Conservation (phyloP, 1,140 invertebrate species). For the Caenorhabditis brenneri region DNA sequence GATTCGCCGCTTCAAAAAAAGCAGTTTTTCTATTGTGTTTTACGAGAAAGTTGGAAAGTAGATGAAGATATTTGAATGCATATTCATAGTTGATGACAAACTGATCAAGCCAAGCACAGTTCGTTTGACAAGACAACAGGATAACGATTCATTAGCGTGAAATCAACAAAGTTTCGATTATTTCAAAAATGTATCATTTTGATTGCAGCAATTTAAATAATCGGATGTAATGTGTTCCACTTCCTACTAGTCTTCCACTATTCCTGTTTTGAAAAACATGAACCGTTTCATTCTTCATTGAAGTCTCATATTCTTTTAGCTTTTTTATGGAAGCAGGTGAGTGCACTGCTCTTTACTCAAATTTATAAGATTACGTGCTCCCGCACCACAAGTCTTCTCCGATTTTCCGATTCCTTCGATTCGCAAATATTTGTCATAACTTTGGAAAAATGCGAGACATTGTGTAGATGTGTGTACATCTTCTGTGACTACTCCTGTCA, state of each 20-base stretch:
- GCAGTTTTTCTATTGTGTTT: not conserved
- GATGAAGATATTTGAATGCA: not conserved
- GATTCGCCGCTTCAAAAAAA: not conserved
- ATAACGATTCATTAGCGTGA: not conserved
- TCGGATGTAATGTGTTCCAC: constrained; percentile 15
- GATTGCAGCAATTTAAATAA: not conserved
- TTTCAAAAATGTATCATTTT: not conserved
- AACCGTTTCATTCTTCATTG: not conserved
- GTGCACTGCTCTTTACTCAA: not conserved
- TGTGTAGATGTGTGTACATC: not conserved
- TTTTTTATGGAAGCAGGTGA: constrained; percentile 3
- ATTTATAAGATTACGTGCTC: constrained; percentile 17
- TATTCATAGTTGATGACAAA: too few species aligned
- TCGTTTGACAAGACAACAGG: too few species aligned
- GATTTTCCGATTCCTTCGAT: not conserved
- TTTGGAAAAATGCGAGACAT: not conserved
- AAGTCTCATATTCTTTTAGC: not conserved
- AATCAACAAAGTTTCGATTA: not conserved
- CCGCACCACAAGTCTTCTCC: not conserved
- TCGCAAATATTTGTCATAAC: not conserved
- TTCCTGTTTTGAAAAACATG: not conserved
- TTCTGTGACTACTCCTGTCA: not conserved
- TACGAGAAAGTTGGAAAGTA: not conserved
- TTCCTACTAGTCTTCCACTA: not conserved
- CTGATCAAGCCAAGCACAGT: too few species aligned